phyloP scores from a whole-genome alignment of 2,888 invertebrate species.

The Cantharis nigra region DNA sequence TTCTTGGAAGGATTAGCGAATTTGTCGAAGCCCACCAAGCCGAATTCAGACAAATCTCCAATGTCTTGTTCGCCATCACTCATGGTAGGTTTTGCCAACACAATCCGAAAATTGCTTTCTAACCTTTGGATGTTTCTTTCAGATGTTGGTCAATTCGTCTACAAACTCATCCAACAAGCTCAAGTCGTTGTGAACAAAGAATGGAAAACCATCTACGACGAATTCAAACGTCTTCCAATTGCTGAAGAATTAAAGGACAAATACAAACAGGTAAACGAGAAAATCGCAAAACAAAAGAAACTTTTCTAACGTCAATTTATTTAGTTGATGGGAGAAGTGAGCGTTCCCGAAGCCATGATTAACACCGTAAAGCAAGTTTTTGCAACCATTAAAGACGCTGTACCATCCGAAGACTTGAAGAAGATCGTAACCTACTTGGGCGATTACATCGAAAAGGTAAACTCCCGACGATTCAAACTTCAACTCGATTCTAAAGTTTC shows the following conservation, averaged over 20 bases:
- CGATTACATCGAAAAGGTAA: slow-evolving; percentile 68
- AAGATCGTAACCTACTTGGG: slow-evolving; percentile 64
- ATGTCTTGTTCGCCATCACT: slow-evolving; percentile 59
- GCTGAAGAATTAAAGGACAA: slow-evolving; percentile 58
- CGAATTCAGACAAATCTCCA: slow-evolving; percentile 66
- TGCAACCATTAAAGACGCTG: slow-evolving; percentile 60
- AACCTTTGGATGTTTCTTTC: slow-evolving; percentile 39
- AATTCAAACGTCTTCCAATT: slow-evolving; percentile 61
- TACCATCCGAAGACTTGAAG: slow-evolving; percentile 68
- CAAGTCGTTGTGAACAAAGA: slow-evolving; percentile 56
- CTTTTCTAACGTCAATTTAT: neutral
- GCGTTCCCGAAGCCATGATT: slow-evolving; percentile 64
- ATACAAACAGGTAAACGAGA: slow-evolving; percentile 47
- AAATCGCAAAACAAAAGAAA: too few relatives aligned
- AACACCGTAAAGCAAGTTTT: slow-evolving; percentile 61
- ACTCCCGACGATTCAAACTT: neutral
- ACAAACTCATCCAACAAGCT: slow-evolving; percentile 52
- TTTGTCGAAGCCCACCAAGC: slow-evolving; percentile 69
- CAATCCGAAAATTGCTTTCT: neutral
- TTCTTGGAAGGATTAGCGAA: slow-evolving; percentile 60
- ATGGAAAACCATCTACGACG: slow-evolving; percentile 55
- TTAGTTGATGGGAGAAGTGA: slow-evolving; percentile 24
- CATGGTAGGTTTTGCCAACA: slow-evolving; percentile 54
- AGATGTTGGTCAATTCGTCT: slow-evolving; percentile 53
- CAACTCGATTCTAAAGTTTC: neutral